Base-by-base conservation (phyloP, 30 jellyfish, hydroid and myxozoan species). In the Rhopilema esculentum region DNA sequence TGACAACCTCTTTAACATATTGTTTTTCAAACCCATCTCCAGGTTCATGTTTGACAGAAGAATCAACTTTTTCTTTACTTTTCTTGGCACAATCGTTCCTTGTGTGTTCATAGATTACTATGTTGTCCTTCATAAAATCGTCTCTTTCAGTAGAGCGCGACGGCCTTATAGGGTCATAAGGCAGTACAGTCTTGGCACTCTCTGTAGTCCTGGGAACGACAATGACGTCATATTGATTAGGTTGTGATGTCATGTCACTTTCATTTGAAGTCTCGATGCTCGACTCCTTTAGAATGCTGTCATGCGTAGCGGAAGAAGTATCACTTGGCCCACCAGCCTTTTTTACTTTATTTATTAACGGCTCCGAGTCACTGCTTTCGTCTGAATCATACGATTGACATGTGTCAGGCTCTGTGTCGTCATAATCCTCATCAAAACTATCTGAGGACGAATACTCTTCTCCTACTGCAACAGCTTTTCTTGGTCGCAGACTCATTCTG, bases 331-430 rank as follows among this genome's bases (percentile, higher is more conserved):
- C 26, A 65, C 66, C 72, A 0, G 85, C 29, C 19, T 68, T 83
- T 30, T 61, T 83, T 18, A 83, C 79, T 70, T 67, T 83, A 49
- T 84, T 84, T 2, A 71, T 84, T 87, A 84, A 57, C 16, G 93
- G 93, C 82, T 84, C 93, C 7, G 87, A 84, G 26, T 84, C 93
- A 27, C 93, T 84, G 74, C 93, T 72, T 72, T 84, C 93, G 65
- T 66, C 82, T 0, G 87, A 71, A 31, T 72, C 93, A 57, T 84
- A 84, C 22, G 72, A n/a, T 27, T 81, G 73, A 9, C 76, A 81
- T 27, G 80, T 61, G 66, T 84, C 93, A 9, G 83, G 52, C 51
- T 79, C 92, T 0, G 62, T 63, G 75, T 27, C 83, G 57, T 40
- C 57, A 40, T 2, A 40, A 0, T 84, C 83, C 32, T 66, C 93